These are phyloP conservation scores for Macrosiphum euphorbiae DNA, from an alignment of 2,888 invertebrate species.

Conservation along the genomic window DNA sequence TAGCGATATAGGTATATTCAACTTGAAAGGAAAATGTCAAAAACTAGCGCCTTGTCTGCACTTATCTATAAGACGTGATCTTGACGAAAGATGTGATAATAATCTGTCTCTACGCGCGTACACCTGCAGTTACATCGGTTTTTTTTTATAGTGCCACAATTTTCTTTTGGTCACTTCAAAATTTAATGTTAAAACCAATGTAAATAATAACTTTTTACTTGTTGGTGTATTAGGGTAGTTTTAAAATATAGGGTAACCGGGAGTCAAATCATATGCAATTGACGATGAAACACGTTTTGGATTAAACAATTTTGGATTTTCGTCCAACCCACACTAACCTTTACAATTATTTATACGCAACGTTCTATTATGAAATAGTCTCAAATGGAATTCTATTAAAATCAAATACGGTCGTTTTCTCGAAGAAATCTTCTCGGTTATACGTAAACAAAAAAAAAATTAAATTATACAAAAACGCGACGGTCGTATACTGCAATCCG, in stretches of 20 bases:
- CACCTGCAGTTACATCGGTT: neutral
- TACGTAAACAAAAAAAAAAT: neutral
- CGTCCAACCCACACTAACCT: neutral
- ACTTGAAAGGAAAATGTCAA: neutral
- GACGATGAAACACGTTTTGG: neutral
- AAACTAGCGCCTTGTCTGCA: neutral
- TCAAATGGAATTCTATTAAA: neutral
- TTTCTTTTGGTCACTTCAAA: neutral
- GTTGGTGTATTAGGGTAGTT: neutral
- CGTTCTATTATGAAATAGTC: neutral
- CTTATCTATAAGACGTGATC: neutral
- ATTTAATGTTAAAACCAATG: neutral
- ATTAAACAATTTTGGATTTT: neutral
- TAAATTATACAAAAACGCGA: neutral
- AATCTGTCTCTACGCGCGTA: neutral
- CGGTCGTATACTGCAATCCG: neutral
- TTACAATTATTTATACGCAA: neutral
- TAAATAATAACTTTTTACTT: neutral
- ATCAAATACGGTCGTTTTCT: neutral
- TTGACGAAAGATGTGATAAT: neutral
- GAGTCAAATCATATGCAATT: neutral
- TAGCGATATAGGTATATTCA: neutral
- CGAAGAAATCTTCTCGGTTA: neutral
- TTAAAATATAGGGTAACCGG: neutral
- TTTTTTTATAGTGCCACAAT: neutral